Evolutionary conservation across 1,140 invertebrate genomes (phyloP).

Genomic region (Heliconius hewitsoni): DNA sequence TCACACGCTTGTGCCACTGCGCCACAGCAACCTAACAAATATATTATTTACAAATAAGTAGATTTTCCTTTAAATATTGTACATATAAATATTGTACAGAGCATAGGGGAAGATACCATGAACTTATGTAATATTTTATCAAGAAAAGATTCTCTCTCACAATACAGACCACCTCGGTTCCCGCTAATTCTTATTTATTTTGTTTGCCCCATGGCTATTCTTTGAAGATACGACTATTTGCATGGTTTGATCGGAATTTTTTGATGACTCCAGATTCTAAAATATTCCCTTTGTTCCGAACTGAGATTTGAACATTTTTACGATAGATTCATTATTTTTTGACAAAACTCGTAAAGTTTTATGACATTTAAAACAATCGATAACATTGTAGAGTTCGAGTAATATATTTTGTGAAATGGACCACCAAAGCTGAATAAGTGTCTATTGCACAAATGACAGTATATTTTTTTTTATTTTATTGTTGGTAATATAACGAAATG

Average conservation of each 20-base stretch:
- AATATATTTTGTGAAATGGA: slow-evolving; percentile 2
- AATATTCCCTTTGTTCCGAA: slow-evolving; percentile 24
- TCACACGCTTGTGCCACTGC: too few relatives aligned
- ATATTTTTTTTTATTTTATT: background rate
- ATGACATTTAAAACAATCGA: slow-evolving; percentile 13
- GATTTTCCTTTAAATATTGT: too few relatives aligned
- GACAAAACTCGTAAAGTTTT: slow-evolving; percentile 20
- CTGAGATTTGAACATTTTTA: background rate
- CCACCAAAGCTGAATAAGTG: background rate
- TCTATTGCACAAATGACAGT: background rate
- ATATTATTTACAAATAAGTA: too few relatives aligned
- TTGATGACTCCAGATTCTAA: slow-evolving; percentile 23
- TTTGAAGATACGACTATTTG: slow-evolving; percentile 31
- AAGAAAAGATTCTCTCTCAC: slow-evolving; percentile 27
- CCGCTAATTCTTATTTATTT: slow-evolving; percentile 29
- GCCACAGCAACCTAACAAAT: too few relatives aligned
- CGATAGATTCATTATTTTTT: slow-evolving; percentile 17
- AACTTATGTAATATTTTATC: slow-evolving; percentile 27
- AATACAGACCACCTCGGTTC: slow-evolving; percentile 26
- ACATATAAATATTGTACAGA: background rate
- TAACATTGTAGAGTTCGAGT: background rate
- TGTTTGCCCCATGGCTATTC: slow-evolving; percentile 26
- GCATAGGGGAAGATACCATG: slow-evolving; percentile 16
- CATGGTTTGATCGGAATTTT: slow-evolving; percentile 24
- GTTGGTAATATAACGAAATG: slow-evolving; percentile 1